Base-by-base conservation (phyloP, 2,888 invertebrate species). In the Caenorhabditis panamensis region DNA sequence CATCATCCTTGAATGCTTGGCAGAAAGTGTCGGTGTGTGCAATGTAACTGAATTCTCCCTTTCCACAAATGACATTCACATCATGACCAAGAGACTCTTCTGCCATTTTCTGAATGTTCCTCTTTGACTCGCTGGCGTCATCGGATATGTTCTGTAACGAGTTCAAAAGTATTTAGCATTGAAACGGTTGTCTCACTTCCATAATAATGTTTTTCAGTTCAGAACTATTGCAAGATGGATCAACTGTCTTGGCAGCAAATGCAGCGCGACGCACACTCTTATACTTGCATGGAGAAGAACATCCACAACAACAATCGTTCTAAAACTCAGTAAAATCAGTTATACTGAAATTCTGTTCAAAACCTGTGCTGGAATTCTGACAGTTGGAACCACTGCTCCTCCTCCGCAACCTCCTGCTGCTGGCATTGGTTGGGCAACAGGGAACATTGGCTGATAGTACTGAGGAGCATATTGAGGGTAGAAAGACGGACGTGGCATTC, bases 291-390 rank as follows among this genome's bases (percentile, higher is more conserved):
- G 87, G 87, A 6, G 84, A 82, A 9, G 82, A 83, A 59, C 90
- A 90, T 28, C 89, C 89, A 80, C 88, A 88, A 56, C 90, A 90
- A 67, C 90, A 90, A 71, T 90, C 90, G 51, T 89, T 89, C 87
- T 88, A 66, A 22, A 75, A 66, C n/a, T n/a, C n/a, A n/a, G n/a
- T n/a, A n/a, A n/a, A n/a, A n/a, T n/a, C n/a, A n/a, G n/a, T n/a
- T n/a, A n/a, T n/a, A n/a, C n/a, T n/a, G n/a, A n/a, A n/a, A n/a
- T n/a, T n/a, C 4, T 31, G n/a, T 9, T 22, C 28, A 6, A 22
- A 47, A 82, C 84, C 82, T 85, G 85, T 9, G 85, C 85, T 9
- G 85, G 85, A 51, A 82, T 78, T 62, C 78, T 41, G 8, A 75
- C 75, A n/a, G 76, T 13, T 53, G 81, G 81, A 4, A 71, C 61